Evolutionary conservation across 2,888 invertebrate species (phyloP), one percentile per base, ranked within the genome.

Genomic region (Dasysyrphus tricinctus): DNA sequence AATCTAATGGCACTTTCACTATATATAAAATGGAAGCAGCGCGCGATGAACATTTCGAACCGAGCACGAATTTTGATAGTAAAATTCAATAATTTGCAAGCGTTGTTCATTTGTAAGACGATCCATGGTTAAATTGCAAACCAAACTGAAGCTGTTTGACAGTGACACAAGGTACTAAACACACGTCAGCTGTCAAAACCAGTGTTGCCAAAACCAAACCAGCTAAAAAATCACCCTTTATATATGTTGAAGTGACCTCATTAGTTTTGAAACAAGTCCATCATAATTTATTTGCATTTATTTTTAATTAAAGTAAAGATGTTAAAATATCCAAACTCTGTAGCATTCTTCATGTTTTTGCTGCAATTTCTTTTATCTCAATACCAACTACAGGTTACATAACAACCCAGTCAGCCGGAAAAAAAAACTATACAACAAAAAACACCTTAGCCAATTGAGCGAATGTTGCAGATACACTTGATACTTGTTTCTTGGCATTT

Each of bases 401-500:
- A 65, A 79, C 32, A 4, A 79, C 32, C 49, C n/a, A 32, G 29
- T 42, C 29, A 32, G 47, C 7, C 37, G 39, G 47, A 12, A 57
- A 78, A 63, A 12, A 65, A 72, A 65, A 34, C 32, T 12, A n/a
- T n/a, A 74, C 14, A 51, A 24, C 1, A 32, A 37, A 54, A 44
- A 16, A 49, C 19, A 49, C n/a, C 5, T 29, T 4, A 61, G n/a
- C 29, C 39, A 19, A 51, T 51, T 47, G 16, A 8, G 6, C 49
- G 6, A 39, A 39, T 57, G 49, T 29, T 73, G 72, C 37, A 47
- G 63, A 44, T 57, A 79, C 63, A 65, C 73, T 63, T 73, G 79
- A 39, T 73, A 63, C 73, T 78, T 78, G 78, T 59, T 69, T 49
- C 49, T 44, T 78, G 77, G 59, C 51, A 70, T 77, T 74, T 63